phyloP scores from a whole-genome alignment of 2,113 vertebrate species.

The Salvelinus sp. region DNA sequence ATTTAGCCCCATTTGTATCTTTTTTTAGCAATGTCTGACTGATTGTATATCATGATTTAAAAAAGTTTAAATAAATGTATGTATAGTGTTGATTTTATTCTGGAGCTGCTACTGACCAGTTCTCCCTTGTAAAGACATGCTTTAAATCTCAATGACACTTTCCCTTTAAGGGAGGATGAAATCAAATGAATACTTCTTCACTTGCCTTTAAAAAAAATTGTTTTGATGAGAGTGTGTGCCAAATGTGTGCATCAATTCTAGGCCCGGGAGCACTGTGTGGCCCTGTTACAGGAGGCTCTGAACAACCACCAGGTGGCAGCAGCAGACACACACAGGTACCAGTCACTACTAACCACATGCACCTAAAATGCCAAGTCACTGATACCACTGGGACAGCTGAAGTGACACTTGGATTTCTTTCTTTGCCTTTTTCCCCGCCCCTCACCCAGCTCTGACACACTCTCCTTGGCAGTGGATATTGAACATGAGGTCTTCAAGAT shows the following conservation, averaged over 20 bases:
- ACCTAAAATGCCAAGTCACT: neutral
- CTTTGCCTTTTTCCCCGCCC: neutral
- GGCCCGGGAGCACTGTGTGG: constrained; percentile 92
- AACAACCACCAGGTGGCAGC: constrained; percentile 72
- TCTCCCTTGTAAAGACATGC: neutral
- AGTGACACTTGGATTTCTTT: neutral
- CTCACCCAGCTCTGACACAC: constrained; percentile 23
- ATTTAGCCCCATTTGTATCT: too few relatives aligned
- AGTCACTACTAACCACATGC: neutral
- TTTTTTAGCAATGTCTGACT: too few relatives aligned
- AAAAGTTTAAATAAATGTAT: neutral
- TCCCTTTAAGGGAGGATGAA: too few relatives aligned
- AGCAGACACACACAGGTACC: constrained; percentile 66
- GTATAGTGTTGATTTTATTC: neutral
- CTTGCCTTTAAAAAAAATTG: too few relatives aligned
- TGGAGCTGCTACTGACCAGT: neutral
- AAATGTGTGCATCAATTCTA: constrained; percentile 55
- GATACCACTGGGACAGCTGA: neutral
- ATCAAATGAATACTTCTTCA: too few relatives aligned
- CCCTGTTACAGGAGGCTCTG: constrained; percentile 85
- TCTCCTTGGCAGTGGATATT: constrained; percentile 76
- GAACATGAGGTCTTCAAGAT: constrained; percentile 83
- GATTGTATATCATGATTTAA: too few relatives aligned
- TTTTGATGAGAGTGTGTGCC: neutral
- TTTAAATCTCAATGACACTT: neutral